Evolutionary conservation across 2,888 invertebrate genomes (phyloP).

Genomic region (Eulithis testata): DNA sequence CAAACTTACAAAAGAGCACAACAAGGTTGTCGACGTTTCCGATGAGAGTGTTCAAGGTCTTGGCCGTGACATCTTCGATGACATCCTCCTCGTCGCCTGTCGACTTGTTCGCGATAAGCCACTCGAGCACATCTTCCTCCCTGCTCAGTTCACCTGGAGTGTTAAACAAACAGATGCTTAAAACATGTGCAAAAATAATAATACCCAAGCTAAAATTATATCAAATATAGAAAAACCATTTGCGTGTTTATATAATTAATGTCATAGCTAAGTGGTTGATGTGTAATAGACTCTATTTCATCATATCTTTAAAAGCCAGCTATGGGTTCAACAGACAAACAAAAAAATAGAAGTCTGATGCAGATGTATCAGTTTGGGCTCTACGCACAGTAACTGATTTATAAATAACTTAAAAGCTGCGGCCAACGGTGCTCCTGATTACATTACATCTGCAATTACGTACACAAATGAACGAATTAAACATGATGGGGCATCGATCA

Average conservation of each 20-base stretch:
- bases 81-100: conserved; percentile 97
- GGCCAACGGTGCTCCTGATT: conserved; percentile 39
- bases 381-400: conserved; percentile 36
- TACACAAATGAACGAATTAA: conserved; percentile 42
- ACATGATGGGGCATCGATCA: conserved; percentile 47
- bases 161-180: not conserved
- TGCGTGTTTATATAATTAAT: no score
- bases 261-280: no score
- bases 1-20: conserved; percentile 93
- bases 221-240: no score
- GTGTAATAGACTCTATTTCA: no score
- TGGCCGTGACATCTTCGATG: conserved; percentile 96
- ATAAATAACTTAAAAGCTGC: conserved; percentile 38
- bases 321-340: not conserved
- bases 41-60: conserved; percentile 94
- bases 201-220: not conserved
- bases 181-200: not conserved
- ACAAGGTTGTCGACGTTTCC: conserved; percentile 96
- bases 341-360: conserved; percentile 17
- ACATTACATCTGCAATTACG: conserved; percentile 32
- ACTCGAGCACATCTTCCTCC: conserved; percentile 96
- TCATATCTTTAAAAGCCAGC: not conserved
- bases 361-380: not conserved
- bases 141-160: conserved; percentile 91
- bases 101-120: conserved; percentile 96